Base-by-base conservation (phyloP, 2,888 invertebrate genomes). In the Neria commutata region DNA sequence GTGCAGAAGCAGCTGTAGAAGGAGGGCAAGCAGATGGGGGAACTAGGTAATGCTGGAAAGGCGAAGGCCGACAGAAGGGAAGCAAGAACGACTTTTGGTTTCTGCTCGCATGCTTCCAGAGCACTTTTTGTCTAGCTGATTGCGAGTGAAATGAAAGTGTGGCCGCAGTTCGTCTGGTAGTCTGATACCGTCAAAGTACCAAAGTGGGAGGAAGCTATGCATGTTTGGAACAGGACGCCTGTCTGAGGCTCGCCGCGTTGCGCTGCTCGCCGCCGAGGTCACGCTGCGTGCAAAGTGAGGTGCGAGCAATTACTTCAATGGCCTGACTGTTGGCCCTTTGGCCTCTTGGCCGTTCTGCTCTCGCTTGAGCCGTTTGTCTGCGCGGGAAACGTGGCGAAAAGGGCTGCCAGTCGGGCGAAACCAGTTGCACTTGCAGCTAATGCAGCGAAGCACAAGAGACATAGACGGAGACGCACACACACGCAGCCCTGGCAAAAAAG, bases 371-470 rank as follows among this genome's bases (percentile, higher is more conserved):
- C n/a, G n/a, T n/a, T n/a, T n/a, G n/a, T n/a, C 6, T 11, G 29
- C 6, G 29, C 29, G 29, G 11, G 29, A 29, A 11, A 29, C 29
- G 11, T 8, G n/a, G n/a, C n/a, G 6, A 29, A 42, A 8, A 42
- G 19, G 17, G 19, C 42, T 17, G 4, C 17, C 17, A 42, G 4
- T 14, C 11, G 37, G 37, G 11, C 37, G n/a, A 37, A 42, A 42
- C 42, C 42, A 42, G 42, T 42, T 42, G 42, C 42, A 14, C 8
- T 14, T 14, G n/a, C n/a, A n/a, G n/a, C 37, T 65, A 65, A 60
- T 58, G 37, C 54, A 48, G 62, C 33, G 45, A 56, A 49, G 65
- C 61, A 61, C 60, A 58, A 54, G 26, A 34, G 47, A 49, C 34
- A 57, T 25, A 54, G 56, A 51, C 26, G 23, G 45, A 45, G 25